Evolutionary conservation across 2,113 vertebrate genomes (phyloP).

Genomic region (human (Homo sapiens)): GRCh38 chr2:115275001-115275500

Average conservation of each 20-base stretch:
- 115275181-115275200: neutral
- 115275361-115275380: neutral
- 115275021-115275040: constrained; percentile 63
- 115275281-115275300: neutral
- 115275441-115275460: neutral
- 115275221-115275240: neutral
- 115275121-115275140: constrained; percentile 38
- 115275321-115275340: neutral
- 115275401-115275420: neutral
- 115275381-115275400: neutral
- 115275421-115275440: neutral
- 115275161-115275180: neutral
- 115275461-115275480: neutral
- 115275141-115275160: neutral
- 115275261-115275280: neutral
- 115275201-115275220: neutral
- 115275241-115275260: neutral
- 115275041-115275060: constrained; percentile 59
- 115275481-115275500: neutral
- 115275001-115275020: constrained; percentile 24
- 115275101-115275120: constrained; percentile 45
- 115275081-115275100: constrained; percentile 53
- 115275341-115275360: neutral
- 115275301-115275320: neutral
- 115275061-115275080: constrained; percentile 54